A percentile compares a stretch with the other conserved stretches of the same genome.
These are phyloP conservation scores for Tineola bisselliella DNA, from an alignment of 2,888 invertebrate species.

Conservation along the genomic window DNA sequence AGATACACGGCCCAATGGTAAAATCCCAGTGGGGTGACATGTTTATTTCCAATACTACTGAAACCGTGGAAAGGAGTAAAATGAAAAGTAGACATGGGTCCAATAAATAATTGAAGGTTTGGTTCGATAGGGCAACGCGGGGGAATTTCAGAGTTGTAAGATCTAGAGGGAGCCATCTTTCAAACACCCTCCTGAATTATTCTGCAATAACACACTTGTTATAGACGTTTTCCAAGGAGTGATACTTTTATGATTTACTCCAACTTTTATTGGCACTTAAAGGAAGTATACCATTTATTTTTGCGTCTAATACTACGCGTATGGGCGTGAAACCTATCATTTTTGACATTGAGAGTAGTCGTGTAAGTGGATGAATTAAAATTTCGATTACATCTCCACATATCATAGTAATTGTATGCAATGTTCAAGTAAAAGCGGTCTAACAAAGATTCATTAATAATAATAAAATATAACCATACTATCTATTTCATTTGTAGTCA, in stretches of 20 bases:
- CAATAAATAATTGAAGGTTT: constrained; percentile 65
- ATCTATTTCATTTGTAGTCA: too few relatives aligned
- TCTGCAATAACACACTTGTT: constrained; percentile 68
- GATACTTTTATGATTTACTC: constrained; percentile 69
- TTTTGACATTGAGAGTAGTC: constrained; percentile 30
- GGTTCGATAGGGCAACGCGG: constrained; percentile 49
- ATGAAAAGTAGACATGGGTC: constrained; percentile 67
- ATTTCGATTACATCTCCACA: too few relatives aligned
- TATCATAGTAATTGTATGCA: too few relatives aligned
- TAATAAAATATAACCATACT: too few relatives aligned
- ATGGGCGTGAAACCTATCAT: constrained; percentile 60
- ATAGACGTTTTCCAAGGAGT: constrained; percentile 63
- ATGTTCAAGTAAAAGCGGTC: too few relatives aligned
- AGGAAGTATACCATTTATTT: constrained; percentile 66
- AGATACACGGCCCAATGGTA: background rate
- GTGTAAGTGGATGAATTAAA: too few relatives aligned
- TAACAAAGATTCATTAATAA: too few relatives aligned
- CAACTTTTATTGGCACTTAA: constrained; percentile 69
- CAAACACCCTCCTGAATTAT: constrained; percentile 66
- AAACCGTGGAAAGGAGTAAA: constrained; percentile 58
- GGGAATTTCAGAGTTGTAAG: constrained; percentile 44
- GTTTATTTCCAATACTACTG: constrained; percentile 44
- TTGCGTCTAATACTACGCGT: constrained; percentile 56
- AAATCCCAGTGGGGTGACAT: constrained; percentile 52
- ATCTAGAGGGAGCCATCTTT: constrained; percentile 62